Evolutionary conservation across 2,113 vertebrate genomes (phyloP), one percentile per base, ranked within the genome.

Genomic region (Emydocephalus ijimae): DNA sequence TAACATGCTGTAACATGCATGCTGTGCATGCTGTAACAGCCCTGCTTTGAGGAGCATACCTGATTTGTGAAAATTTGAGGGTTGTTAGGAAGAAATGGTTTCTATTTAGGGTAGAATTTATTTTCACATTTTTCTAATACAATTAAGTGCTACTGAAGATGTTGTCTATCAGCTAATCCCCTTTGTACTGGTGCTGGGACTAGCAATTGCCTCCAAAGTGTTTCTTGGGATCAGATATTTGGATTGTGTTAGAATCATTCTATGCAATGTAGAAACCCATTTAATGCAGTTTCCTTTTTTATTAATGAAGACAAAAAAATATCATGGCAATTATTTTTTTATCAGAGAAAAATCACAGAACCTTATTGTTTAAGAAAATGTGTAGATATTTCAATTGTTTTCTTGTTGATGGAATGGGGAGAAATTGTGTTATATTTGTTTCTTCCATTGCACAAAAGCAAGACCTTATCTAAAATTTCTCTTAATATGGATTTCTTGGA

Each of bases 191-290:
- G 85, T 92, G 90, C 88, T 93, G 95, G 96, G 87, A 94, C 91
- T 45, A 93, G 92, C 96, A 95, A 95, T 96, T 94, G 96, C 97
- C 97, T 97, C 94, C 96, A 95, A 97, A 96, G 95, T 95, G 98
- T 95, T 97, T 95, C 94, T 95, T 94, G 97, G 96, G 96, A 97
- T 96, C 96, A 97, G 97, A 98, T 97, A 96, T 97, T 97, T 98
- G 96, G 94, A 94, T 98, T 98, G 96, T 97, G 97, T 98, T 98
- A 97, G 97, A 98, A 98, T 98, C 98, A 98, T 97, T 99, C 99
- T 99, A 99, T 99, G 99, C 99, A 99, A 99, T 98, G 98, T 97
- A 97, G 95, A 98, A 94, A 96, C 96, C 98, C 97, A 92, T 96
- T 96, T 97, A 97, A 98, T 98, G 97, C 96, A 96, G 98, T 98